Evolutionary conservation across 2,888 invertebrate genomes (phyloP), one percentile per base, ranked within the genome.

Genomic region (Palloptera scutellata): DNA sequence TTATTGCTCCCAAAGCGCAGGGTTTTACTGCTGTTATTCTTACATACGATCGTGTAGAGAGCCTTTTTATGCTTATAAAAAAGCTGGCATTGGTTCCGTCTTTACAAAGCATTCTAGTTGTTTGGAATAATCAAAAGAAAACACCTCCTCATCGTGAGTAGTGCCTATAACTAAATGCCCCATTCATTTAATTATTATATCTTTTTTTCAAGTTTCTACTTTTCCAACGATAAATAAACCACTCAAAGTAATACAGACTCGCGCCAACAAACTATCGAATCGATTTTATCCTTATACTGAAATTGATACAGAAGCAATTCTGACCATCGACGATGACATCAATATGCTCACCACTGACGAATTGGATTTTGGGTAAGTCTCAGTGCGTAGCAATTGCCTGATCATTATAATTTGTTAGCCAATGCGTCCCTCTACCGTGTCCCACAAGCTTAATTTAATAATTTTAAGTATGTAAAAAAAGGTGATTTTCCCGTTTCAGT

Each of bases 11-110:
- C 0, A 93, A 93, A 79, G 89, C 91, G 6, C 91, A 92, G 73
- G 97, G 98, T 67, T 98, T 98, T 86, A 98, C 98, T 1, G 97
- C 97, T 20, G 96, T 98, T 74, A 94, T 98, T 78, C 88, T 98
- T 72, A 97, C 97, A 1, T 98, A 95, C 79, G 97, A 98, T 85
- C 88, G 97, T 69, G 88, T 96, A 19, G 94, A 95, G 74, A 94
- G 95, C 81, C 88, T 98, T 61, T 96, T 94, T 85, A 88, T 91
- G 55, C 88, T 97, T 11, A 93, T 98, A 69, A 89, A 91, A 76
- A 93, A 94, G 84, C 87, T 98, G 65, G 91, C 94, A 3, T 89
- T 91, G 76, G 96, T 95, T 64, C 96, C 96, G 48, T 96, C 96
- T 81, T 87, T 98, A 42, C 91, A 92, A 77, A 97, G 96, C 87